These are phyloP conservation scores for Mormyrus proboscirostris DNA, from an alignment of 2,797 vertebrate genomes.

Conservation along the genomic window DNA sequence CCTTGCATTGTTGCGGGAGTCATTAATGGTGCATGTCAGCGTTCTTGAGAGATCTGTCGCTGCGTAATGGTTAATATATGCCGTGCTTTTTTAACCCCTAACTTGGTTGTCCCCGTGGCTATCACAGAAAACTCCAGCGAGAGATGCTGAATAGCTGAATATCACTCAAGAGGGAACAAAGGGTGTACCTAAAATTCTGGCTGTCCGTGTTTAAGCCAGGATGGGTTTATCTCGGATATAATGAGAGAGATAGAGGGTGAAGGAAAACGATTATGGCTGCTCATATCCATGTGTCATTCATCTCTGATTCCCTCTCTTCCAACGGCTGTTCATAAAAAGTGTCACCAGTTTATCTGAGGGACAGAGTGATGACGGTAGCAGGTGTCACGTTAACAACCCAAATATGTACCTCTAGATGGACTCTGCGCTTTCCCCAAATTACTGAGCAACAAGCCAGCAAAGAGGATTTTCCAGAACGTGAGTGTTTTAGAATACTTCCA, in stretches of 20 bases:
- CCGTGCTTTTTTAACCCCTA: not conserved
- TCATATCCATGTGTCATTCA: not conserved
- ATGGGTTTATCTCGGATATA: not conserved
- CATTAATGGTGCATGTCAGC: not conserved
- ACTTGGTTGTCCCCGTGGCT: not conserved
- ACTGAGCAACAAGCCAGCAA: not conserved
- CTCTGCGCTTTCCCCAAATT: not conserved
- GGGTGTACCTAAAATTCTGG: not conserved
- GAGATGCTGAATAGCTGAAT: not conserved
- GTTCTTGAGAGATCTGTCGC: not conserved
- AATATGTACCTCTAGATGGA: not conserved
- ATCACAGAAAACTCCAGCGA: not conserved
- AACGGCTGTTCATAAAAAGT: not conserved
- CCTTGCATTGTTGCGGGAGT: not conserved
- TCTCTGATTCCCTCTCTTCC: not conserved
- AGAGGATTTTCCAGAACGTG: too few species aligned
- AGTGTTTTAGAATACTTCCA: not conserved
- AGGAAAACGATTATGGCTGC: not conserved
- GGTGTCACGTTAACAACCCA: not conserved
- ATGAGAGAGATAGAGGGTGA: not conserved
- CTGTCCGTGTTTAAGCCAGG: not conserved
- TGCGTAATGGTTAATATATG: not conserved
- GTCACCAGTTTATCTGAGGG: not conserved
- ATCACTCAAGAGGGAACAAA: not conserved
- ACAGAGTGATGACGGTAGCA: not conserved